Evolutionary conservation across 2,797 vertebrate genomes (phyloP), one percentile per base, ranked within the genome.

Genomic region (Sardinella longiceps): DNA sequence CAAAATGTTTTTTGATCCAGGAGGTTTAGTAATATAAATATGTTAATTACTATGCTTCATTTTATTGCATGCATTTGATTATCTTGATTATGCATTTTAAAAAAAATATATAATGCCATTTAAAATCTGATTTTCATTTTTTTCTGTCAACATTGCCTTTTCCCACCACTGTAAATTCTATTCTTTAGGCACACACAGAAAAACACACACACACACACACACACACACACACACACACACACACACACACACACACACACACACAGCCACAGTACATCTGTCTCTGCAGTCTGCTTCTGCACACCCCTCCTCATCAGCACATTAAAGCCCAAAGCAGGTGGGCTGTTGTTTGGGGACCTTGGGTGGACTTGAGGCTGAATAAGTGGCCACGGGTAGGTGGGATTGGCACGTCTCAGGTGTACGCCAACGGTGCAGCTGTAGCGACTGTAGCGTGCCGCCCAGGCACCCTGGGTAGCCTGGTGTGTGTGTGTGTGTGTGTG

Each of bases 201-300:
- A 48, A 1, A 3, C 51, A 23, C 51, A 20, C 50, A 58, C 25
- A 28, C 84, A 82, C 53, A 81, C 74, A 60, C 66, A 86, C 50
- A 66, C 7, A 2, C 25, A 81, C 45, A 15, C 45, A 53, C 15
- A 53, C 15, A 53, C 51, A 53, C 51, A 2, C 51, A 2, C 51
- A 20, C 51, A 20, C 51, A 20, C 51, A 80, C 80, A 43, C 28
- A 85, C 28, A 53, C 14, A 82, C 51, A 58, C 3, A 81, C n/a
- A 25, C 56, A 60, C 56, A n/a, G 23, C 23, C 23, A 60, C 9
- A 60, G 6, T 60, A 7, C 56, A 25, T 60, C 56, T n/a, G 56
- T 60, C n/a, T 5, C 56, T 60, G 9, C 56, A n/a, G 0, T 60
- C 56, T 25, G 20, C 23, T n/a, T n/a, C n/a, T 9, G 53, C 23